Evolutionary conservation across 2,888 invertebrate species (phyloP).

Genomic region (Erebia epiphron): DNA sequence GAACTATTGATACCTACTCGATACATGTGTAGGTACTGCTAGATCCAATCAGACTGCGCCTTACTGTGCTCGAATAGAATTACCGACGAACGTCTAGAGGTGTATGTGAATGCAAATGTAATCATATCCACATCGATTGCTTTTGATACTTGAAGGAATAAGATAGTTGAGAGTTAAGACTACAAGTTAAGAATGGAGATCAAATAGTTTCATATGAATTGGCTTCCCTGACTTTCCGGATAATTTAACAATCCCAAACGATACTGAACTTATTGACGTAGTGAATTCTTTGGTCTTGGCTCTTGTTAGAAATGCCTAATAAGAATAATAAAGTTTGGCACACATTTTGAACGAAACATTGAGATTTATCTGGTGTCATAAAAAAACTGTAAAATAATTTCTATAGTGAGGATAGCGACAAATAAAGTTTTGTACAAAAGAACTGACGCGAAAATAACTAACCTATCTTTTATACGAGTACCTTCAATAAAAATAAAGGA

Average conservation of each 20-base stretch:
- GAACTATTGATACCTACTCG: slow-evolving; percentile 19
- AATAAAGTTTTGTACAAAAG: too few species aligned
- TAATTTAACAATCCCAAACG: background rate
- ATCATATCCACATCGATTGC: slow-evolving; percentile 40
- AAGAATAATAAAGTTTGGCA: too few species aligned
- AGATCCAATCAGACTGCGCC: slow-evolving; percentile 42
- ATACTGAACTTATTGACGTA: background rate
- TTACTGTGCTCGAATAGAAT: slow-evolving; percentile 43
- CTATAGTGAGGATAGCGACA: background rate
- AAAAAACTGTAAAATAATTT: background rate
- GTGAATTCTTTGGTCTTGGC: too few species aligned
- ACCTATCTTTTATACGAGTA: slow-evolving; percentile 5
- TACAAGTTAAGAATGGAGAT: too few species aligned
- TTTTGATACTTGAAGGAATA: slow-evolving; percentile 28
- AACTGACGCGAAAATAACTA: background rate
- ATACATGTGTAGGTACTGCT: slow-evolving; percentile 27
- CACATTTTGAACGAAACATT: too few species aligned
- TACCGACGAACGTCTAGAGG: slow-evolving; percentile 47
- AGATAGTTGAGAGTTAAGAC: background rate
- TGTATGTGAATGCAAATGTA: slow-evolving; percentile 46
- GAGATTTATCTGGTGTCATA: background rate
- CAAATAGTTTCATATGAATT: too few species aligned
- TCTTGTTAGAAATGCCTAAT: too few species aligned
- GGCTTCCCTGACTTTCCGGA: background rate
- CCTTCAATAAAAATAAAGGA: slow-evolving; percentile 13